These are phyloP conservation scores for Corythornis vintsioides DNA, from an alignment of 2,113 vertebrate genomes.

Conservation along the genomic window DNA sequence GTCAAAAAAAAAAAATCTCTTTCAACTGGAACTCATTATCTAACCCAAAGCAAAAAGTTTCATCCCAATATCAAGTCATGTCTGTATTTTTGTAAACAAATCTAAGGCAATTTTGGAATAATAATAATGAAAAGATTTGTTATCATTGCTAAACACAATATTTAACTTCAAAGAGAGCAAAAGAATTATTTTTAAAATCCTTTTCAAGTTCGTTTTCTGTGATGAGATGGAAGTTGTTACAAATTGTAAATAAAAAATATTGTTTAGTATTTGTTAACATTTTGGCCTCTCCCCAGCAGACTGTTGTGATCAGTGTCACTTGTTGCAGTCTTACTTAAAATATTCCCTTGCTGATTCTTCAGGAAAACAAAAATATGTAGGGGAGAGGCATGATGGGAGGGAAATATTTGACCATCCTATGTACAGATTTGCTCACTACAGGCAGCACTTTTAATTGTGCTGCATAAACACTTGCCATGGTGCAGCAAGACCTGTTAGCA, in stretches of 20 bases:
- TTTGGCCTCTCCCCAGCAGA: not conserved
- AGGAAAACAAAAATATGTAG: not conserved
- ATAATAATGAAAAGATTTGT: not conserved
- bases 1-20: not conserved
- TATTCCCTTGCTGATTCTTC: not conserved
- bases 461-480: not conserved
- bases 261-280: not conserved
- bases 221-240: not conserved
- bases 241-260: not conserved
- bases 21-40: not conserved
- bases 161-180: not conserved
- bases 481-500: not conserved
- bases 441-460: not conserved
- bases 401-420: not conserved
- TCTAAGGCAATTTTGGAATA: not conserved
- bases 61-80: not conserved
- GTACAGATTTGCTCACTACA: not conserved
- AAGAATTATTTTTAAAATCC: not conserved
- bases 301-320: not conserved
- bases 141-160: not conserved
- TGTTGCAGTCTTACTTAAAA: not conserved
- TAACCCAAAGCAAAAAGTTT: not conserved
- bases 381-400: not conserved
- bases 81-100: not conserved
- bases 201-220: not conserved